Base-by-base conservation (phyloP, 2,113 vertebrate genomes). In the Sinocyclocheilus grahami region DNA sequence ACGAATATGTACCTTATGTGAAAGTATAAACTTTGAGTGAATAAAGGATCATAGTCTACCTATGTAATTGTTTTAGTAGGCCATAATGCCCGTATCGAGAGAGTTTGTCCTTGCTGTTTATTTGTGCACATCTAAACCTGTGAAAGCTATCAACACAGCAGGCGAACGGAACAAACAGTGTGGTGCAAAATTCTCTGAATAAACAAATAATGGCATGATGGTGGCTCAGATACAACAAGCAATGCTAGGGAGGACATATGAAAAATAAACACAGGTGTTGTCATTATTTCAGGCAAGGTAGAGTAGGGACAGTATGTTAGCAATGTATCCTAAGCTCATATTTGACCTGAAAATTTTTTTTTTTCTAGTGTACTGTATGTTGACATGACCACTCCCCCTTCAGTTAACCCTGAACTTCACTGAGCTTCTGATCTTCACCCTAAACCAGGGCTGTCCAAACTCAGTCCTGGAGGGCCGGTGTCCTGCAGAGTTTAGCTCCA, bases 181-280 rank as follows among this genome's bases (percentile, higher is more conserved):
- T 20, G 63, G 2, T 24, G 62, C 22, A 51, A 58, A 79, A 55
- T 24, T 82, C 60, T 82, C 60, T 14, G 83, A 69, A 42, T 39
- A 78, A 65, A 82, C 62, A 82, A 48, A 48, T 39, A 18, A 27
- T 33, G 4, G 2, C 33, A 83, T 12, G 11, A 71, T 51, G 22
- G 42, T 1, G 42, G 24, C 76, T 42, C 20, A 67, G 48, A 55
- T 12, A 71, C 62, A 24, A 86, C 62, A 67, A 3, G 5, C 30
- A 55, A n/a, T 69, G 72, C 46, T 58, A 48, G 46, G 11, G 46
- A 48, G 46, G 11, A 48, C 46, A 48, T 48, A 11, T 48, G 82
- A 58, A 84, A 82, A 79, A 74, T 67, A 83, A 88, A 88, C 75
- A 86, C 78, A 86, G 85, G 42, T 86, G 85, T 71, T 86, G 84